These are phyloP conservation scores for Polyommatus icarus DNA, from an alignment of 2,888 invertebrate species.

Conservation along the genomic window DNA sequence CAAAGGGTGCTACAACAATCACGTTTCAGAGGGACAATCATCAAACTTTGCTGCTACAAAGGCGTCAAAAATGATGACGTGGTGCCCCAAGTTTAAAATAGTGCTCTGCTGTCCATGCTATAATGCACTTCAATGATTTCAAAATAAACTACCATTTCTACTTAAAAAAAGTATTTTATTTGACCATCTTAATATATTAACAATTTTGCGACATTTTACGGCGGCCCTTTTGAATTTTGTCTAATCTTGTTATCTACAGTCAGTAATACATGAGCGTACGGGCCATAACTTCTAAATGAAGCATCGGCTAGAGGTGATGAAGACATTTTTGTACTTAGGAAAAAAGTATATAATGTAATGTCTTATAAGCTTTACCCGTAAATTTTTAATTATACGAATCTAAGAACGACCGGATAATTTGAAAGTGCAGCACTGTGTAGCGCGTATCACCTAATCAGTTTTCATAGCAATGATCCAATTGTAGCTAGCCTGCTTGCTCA, in stretches of 20 bases:
- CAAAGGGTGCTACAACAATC: too few species aligned
- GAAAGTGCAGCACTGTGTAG: slow-evolving; percentile 3
- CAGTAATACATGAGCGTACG: too few species aligned
- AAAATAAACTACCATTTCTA: slow-evolving; percentile 13
- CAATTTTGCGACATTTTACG: too few species aligned
- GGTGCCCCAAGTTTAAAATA: slow-evolving; percentile 35
- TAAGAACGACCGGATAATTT: slow-evolving; percentile 15
- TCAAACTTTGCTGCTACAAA: slow-evolving; percentile 16
- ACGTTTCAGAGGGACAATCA: too few species aligned
- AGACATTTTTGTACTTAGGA: not conserved
- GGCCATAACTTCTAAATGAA: too few species aligned
- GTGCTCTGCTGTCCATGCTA: slow-evolving; percentile 33
- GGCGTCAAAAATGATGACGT: slow-evolving; percentile 34
- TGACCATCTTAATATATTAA: not conserved
- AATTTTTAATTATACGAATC: not conserved
- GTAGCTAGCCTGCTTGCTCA: slow-evolving; percentile 12
- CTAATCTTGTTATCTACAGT: too few species aligned
- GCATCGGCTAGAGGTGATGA: too few species aligned
- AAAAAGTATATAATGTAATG: slow-evolving; percentile 18
- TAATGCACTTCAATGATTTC: slow-evolving; percentile 40
- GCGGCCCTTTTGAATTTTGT: too few species aligned
- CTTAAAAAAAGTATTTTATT: not conserved
- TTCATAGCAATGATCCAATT: slow-evolving; percentile 22
- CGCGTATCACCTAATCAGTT: slow-evolving; percentile 19
- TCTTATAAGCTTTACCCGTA: slow-evolving; percentile 10